Percentiles rank a stretch among this genome's conserved stretches.
Evolutionary conservation across 1,140 invertebrate species (phyloP).

Genomic region (Caerostris extrusa): DNA sequence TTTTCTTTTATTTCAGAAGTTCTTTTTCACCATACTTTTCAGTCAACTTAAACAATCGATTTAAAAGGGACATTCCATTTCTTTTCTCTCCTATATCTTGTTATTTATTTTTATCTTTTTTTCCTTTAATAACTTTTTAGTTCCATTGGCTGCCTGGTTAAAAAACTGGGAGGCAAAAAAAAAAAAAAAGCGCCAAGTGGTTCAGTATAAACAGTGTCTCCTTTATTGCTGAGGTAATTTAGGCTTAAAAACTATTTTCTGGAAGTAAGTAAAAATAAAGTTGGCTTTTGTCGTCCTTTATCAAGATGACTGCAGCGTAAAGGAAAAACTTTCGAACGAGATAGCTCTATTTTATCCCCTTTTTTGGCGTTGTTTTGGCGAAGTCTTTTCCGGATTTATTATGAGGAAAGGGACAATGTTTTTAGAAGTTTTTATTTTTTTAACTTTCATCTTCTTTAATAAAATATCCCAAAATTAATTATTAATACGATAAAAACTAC

Average conservation of each 20-base stretch:
- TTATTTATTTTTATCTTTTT: background rate
- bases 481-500: no score
- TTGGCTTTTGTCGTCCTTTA: background rate
- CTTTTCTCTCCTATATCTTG: background rate
- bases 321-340: background rate
- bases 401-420: background rate
- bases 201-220: slow-evolving; percentile 1
- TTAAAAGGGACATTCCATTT: background rate
- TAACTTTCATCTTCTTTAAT: no score
- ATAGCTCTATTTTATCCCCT: background rate
- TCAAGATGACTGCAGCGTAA: slow-evolving; percentile 20
- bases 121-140: slow-evolving; percentile 25
- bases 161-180: background rate
- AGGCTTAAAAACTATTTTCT: slow-evolving; percentile 26
- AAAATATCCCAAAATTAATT: no score
- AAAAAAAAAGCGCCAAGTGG: background rate
- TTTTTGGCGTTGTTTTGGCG: background rate
- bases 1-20: no score
- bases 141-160: slow-evolving; percentile 10
- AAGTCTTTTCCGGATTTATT: background rate
- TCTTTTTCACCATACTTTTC: no score
- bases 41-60: background rate
- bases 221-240: slow-evolving; percentile 28
- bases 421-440: background rate
- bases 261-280: background rate